These are phyloP conservation scores for Anisognathus igniventris DNA, from an alignment of 2,797 vertebrate species.

Conservation along the genomic window DNA sequence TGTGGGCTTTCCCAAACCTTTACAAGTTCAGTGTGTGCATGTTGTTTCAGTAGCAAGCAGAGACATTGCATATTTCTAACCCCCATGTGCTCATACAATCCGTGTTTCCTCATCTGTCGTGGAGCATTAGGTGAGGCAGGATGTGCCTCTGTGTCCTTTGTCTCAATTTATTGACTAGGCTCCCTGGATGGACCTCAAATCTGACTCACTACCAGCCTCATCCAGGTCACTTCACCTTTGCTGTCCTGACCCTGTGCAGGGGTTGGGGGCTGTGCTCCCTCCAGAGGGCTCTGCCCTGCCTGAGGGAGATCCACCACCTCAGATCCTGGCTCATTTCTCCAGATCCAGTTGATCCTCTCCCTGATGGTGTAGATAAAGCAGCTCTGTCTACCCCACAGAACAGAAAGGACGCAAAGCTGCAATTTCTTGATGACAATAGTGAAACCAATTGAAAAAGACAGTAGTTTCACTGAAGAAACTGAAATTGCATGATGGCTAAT, in stretches of 20 bases:
- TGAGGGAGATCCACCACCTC: fast-evolving
- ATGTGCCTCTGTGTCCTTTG: background rate
- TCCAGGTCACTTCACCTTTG: background rate
- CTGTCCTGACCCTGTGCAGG: background rate
- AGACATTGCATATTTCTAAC: background rate
- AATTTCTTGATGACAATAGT: background rate
- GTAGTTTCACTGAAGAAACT: background rate
- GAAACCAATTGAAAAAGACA: background rate
- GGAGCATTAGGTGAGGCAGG: background rate
- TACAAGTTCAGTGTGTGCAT: background rate
- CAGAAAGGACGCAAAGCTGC: background rate
- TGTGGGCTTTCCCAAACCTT: background rate
- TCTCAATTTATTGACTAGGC: background rate
- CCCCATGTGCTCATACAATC: fast-evolving
- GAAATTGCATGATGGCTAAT: background rate
- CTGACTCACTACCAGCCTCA: background rate
- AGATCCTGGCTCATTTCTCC: fast-evolving
- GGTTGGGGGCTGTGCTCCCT: background rate
- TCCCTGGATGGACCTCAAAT: background rate
- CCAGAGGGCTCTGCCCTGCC: fast-evolving
- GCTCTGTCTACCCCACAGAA: background rate
- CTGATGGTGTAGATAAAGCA: background rate
- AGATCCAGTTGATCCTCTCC: background rate
- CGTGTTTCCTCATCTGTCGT: fast-evolving
- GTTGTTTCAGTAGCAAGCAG: background rate